Base-by-base conservation (phyloP, 1,140 invertebrate species). In the Nasonia longicornis region DNA sequence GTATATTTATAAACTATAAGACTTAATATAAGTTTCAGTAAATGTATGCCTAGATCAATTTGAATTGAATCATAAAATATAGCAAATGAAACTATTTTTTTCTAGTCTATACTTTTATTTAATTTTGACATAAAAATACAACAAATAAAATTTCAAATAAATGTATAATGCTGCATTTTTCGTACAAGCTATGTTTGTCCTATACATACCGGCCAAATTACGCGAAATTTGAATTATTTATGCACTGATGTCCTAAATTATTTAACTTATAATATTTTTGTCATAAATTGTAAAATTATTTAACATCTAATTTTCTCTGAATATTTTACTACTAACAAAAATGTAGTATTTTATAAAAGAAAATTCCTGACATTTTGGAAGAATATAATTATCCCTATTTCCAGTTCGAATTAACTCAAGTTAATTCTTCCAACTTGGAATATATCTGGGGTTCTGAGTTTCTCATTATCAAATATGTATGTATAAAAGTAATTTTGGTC, bases 351-450 rank as follows among this genome's bases (percentile, higher is more conserved):
- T 84, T 64, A 82, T 82, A 76, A 72, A 76, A 83, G 86, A 88
- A 84, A 87, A 81, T 87, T 78, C 66, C 80, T 58, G 86, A 84
- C 84, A 70, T 83, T 82, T 77, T n/a, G 75, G 79, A 79, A 38
- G 10, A 52, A 66, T 64, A 71, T 63, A 79, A 79, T 83, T 83
- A 79, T 69, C 83, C 86, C 86, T 85, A 83, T 11, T 84, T 87
- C 87, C 89, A 90, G 89, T 88, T 88, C 86, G 85, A 87, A 86
- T 90, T 90, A 88, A 90, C 87, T 89, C 71, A 80, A 85, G 88
- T 90, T 89, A 90, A 90, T 88, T 84, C 84, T 85, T 78, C 79
- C 80, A 86, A 88, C 87, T 89, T 85, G 89, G 88, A 87, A 78
- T 70, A 66, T 82, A 70, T 83, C 79, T 82, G 79, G 84, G 85